A percentile compares a stretch with the other conserved stretches of the same genome.
phyloP scores from a whole-genome alignment of 2,113 vertebrate species.

The Sebastes fasciatus region DNA sequence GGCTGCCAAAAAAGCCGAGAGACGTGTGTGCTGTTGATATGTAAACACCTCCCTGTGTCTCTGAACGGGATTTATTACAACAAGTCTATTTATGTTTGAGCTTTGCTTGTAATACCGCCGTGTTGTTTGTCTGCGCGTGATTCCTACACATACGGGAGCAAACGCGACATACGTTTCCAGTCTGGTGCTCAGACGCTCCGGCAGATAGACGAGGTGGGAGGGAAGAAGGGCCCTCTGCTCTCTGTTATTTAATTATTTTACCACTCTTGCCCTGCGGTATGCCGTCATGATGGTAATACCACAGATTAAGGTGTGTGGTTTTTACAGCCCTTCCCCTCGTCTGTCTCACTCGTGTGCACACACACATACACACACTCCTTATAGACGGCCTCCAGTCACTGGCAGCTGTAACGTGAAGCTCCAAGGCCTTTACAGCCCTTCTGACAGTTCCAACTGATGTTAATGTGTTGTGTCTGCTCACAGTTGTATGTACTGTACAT shows the following conservation, averaged over 20 bases:
- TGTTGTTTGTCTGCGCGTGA: slow-evolving; percentile 45
- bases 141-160: slow-evolving; percentile 31
- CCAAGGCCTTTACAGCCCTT: slow-evolving; percentile 53
- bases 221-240: slow-evolving; percentile 37
- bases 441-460: slow-evolving; percentile 68
- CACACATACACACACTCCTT: slow-evolving; percentile 33
- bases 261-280: slow-evolving; percentile 76
- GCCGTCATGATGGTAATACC: slow-evolving; percentile 77
- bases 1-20: slow-evolving; percentile 59
- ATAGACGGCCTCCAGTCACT: slow-evolving; percentile 64
- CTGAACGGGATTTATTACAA: slow-evolving; percentile 68
- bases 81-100: slow-evolving; percentile 72
- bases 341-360: slow-evolving; percentile 48
- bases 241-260: slow-evolving; percentile 82
- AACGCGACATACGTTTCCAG: slow-evolving; percentile 18
- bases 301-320: slow-evolving; percentile 83
- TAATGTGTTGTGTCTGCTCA: slow-evolving; percentile 80
- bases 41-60: slow-evolving; percentile 74
- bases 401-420: slow-evolving; percentile 68
- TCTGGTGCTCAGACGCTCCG: slow-evolving; percentile 27
- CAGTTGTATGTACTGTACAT: slow-evolving; percentile 46
- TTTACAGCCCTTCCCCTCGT: slow-evolving; percentile 70
- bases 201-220: slow-evolving; percentile 49
- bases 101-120: slow-evolving; percentile 57
- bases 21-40: slow-evolving; percentile 75